Base-by-base conservation (phyloP, 1,140 invertebrate species). In the Cydia splendana region DNA sequence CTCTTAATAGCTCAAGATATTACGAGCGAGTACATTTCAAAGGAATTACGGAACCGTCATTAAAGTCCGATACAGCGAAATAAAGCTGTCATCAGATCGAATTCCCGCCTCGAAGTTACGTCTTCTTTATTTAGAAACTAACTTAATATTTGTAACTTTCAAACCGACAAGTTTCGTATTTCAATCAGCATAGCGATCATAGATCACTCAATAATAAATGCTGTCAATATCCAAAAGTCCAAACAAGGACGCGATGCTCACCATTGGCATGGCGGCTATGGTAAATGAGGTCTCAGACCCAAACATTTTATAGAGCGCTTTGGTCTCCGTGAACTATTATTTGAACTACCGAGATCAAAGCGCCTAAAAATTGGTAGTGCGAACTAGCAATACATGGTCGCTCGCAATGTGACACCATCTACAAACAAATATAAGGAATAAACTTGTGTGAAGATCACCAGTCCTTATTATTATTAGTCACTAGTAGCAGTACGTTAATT, bases 111-210 rank as follows among this genome's bases (percentile, higher is more conserved):
- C 57, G 9, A 62, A 62, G 57, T 62, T 62, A 24, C 18, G 57
- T 62, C 20, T 24, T 62, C 57, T 81, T 78, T 84, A 82, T 84
- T 81, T 85, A 82, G 67, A 77, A 45, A 28, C 51, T 75, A 67
- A 57, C n/a, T 69, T 75, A 75, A 80, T 84, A 85, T 83, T 85
- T 84, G 65, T 71, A 81, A 78, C 74, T 77, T 78, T 81, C 83
- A 80, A 84, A 85, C 83, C 62, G 82, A 51, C 76, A 77, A 76
- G 78, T 85, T 81, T 86, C 82, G 85, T 81, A 83, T 88, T 89
- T 88, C 87, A 87, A 86, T 88, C 83, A 81, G 78, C 81, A 82
- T 80, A 81, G 82, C 81, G 84, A 77, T 79, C 80, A 80, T 74
- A 80, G 81, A 86, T 84, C 88, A 90, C 5, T 53, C 15, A 53